These are phyloP conservation scores for Acropora yongei DNA, from an alignment of 64 coral and sea anemone genomes.

Conservation along the genomic window DNA sequence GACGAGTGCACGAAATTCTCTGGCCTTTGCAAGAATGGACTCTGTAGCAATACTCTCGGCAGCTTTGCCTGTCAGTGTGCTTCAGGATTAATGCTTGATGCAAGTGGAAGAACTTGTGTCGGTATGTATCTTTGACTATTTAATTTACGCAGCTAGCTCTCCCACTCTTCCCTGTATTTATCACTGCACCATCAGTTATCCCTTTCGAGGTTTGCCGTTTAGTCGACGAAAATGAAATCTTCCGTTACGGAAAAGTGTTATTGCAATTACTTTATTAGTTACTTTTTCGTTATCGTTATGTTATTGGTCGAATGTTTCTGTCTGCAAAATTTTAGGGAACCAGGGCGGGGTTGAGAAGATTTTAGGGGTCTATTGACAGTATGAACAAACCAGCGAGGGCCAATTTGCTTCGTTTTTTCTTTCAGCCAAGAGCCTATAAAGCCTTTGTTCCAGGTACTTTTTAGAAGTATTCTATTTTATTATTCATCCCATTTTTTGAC, in stretches of 20 bases:
- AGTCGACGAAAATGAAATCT: background rate
- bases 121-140: conserved; percentile 53
- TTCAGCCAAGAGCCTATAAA: no score
- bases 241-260: no score
- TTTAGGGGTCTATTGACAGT: no score
- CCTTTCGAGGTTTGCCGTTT: background rate
- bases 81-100: conserved; percentile 78
- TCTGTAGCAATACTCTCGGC: conserved; percentile 81
- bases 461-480: background rate
- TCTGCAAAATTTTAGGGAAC: background rate
- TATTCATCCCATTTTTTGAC: background rate
- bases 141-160: background rate
- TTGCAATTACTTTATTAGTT: no score
- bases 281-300: no score
- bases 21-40: conserved; percentile 83
- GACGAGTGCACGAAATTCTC: conserved; percentile 86
- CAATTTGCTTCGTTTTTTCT: no score
- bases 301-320: no score
- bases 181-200: background rate
- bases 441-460: no score
- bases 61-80: conserved; percentile 92
- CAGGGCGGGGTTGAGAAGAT: no score
- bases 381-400: no score
- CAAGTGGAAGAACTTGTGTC: conserved; percentile 60
- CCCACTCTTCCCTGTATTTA: background rate